A percentile compares a stretch with the other conserved stretches of the same genome.
Conservation (phyloP, 1,140 invertebrate genomes). For the Frieseomelitta varia region DNA sequence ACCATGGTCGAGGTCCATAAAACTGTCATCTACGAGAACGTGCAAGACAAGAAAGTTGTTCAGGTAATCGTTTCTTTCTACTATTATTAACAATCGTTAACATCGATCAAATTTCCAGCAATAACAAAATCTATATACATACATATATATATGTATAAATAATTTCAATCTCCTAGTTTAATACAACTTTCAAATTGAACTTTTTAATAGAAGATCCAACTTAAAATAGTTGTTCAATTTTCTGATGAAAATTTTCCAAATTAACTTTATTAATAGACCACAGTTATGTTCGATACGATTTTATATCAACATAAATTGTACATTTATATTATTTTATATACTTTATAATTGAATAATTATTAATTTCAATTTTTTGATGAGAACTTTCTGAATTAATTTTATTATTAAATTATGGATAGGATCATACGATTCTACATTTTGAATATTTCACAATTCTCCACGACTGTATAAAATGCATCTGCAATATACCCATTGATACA, state of each 20-base stretch:
- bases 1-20: slow-evolving; percentile 87
- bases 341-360: too few species aligned
- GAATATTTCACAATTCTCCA: too few species aligned
- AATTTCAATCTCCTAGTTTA: neutral
- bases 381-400: neutral
- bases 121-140: neutral
- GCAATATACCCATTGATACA: too few species aligned
- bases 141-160: too few species aligned
- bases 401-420: neutral
- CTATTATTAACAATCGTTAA: too few species aligned
- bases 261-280: neutral
- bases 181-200: neutral
- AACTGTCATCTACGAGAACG: slow-evolving; percentile 85
- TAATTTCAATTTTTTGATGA: neutral
- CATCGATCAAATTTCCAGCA: too few species aligned
- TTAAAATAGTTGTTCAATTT: neutral
- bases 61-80: slow-evolving; percentile 69
- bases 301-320: too few species aligned
- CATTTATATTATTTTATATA: too few species aligned
- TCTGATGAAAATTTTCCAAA: neutral
- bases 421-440: too few species aligned
- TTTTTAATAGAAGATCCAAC: neutral
- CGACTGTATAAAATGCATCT: too few species aligned
- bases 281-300: too few species aligned
- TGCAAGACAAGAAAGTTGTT: slow-evolving; percentile 76